Percentiles rank a stretch among this genome's conserved stretches.
Conservation (phyloP, 2,888 invertebrate genomes). For the Sinotaia quadrata region DNA sequence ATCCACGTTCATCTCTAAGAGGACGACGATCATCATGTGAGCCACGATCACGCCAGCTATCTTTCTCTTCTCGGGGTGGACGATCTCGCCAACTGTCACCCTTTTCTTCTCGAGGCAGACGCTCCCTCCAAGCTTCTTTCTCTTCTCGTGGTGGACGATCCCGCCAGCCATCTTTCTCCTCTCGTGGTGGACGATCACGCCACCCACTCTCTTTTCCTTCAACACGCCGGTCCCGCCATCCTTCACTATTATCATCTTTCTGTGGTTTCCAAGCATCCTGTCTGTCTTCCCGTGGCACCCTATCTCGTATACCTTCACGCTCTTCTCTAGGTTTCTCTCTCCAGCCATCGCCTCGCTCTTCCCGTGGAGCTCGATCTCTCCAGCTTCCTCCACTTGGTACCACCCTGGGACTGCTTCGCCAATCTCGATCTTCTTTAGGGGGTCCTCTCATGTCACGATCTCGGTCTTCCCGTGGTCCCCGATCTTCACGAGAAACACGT, state of each 20-base stretch:
- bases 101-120: constrained; percentile 25
- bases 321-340: no score
- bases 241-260: no score
- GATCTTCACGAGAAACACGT: constrained; percentile 34
- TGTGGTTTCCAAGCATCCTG: constrained; percentile 31
- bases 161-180: not conserved
- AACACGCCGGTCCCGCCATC: constrained; percentile 4
- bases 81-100: constrained; percentile 32
- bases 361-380: constrained; percentile 21
- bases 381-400: constrained; percentile 29
- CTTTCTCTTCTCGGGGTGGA: constrained; percentile 22
- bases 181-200: not conserved
- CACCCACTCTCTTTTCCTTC: constrained; percentile 3
- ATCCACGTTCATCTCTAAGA: constrained; percentile 33
- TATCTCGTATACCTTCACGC: constrained; percentile 14
- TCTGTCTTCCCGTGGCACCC: constrained; percentile 25
- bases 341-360: constrained; percentile 29
- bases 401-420: constrained; percentile 26
- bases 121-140: constrained; percentile 23
- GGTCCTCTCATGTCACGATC: constrained; percentile 40
- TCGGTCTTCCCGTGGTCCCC: constrained; percentile 35
- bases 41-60: constrained; percentile 27
- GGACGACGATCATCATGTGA: constrained; percentile 23
- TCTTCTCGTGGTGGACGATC: constrained; percentile 25
- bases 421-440: constrained; percentile 34